Evolutionary conservation across 2,113 vertebrate species (phyloP).

Genomic region (Pelecanoides urinatrix): DNA sequence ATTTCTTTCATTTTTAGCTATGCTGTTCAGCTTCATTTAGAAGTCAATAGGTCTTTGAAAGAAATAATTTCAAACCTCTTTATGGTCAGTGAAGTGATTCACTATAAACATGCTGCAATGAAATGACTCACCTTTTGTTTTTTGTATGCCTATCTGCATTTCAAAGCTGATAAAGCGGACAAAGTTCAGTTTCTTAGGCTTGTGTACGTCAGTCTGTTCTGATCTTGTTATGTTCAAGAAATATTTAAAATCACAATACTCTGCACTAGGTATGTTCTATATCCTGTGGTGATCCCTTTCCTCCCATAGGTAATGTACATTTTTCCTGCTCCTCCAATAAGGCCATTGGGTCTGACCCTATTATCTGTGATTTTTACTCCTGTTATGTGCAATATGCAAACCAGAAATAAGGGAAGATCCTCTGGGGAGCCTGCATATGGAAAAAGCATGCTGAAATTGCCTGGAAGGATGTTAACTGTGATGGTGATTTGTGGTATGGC

Average conservation of each 20-base stretch:
- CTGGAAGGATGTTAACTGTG: background rate
- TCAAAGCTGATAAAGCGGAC: slow-evolving; percentile 1
- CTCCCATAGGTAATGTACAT: background rate
- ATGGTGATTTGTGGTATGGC: background rate
- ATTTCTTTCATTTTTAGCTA: background rate
- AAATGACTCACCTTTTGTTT: background rate
- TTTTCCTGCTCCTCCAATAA: background rate
- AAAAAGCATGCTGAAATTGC: background rate
- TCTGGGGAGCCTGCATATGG: background rate
- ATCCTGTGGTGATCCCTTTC: background rate
- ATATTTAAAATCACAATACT: background rate
- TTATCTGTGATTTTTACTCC: background rate
- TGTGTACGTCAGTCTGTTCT: background rate
- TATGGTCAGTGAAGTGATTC: background rate
- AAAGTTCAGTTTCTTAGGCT: slow-evolving; percentile 3
- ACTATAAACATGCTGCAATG: background rate
- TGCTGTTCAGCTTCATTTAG: background rate
- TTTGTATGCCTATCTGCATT: background rate
- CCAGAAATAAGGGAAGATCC: background rate
- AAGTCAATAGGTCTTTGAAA: background rate
- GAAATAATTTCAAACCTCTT: background rate
- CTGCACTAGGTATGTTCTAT: background rate
- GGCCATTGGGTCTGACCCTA: background rate
- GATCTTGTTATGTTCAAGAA: background rate
- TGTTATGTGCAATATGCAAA: background rate